A percentile compares a stretch with the other conserved stretches of the same genome.
These are phyloP conservation scores for Coreoperca whiteheadi DNA, from an alignment of 2,113 vertebrate genomes.

Conservation along the genomic window DNA sequence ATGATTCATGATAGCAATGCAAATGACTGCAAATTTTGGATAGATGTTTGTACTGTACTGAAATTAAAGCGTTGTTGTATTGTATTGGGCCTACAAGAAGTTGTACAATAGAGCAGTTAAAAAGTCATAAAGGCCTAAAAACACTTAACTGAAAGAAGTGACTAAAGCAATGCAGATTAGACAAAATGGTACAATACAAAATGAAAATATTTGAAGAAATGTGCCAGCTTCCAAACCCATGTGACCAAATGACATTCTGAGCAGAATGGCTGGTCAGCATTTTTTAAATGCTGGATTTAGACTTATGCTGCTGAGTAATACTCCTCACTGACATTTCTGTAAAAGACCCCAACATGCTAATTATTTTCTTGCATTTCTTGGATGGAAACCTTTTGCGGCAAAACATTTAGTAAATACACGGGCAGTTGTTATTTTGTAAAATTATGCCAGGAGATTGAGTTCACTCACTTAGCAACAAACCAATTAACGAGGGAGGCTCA, in stretches of 20 bases:
- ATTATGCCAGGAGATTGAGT: background rate
- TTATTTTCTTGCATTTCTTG: background rate
- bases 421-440: background rate
- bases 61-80: constrained; percentile 2
- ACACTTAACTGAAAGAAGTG: background rate
- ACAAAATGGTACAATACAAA: constrained; percentile 17
- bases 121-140: background rate
- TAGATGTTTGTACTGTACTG: constrained; percentile 10
- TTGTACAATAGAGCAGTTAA: background rate
- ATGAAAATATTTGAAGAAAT: constrained; percentile 14
- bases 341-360: background rate
- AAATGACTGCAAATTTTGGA: constrained; percentile 17
- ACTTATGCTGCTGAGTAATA: constrained; percentile 11
- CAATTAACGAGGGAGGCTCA: background rate
- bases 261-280: constrained; percentile 18
- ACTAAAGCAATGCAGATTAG: background rate
- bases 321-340: constrained; percentile 11
- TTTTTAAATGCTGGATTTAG: constrained; percentile 38
- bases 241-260: background rate
- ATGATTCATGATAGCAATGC: constrained; percentile 31
- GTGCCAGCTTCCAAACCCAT: background rate
- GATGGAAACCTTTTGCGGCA: background rate
- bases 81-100: background rate
- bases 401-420: background rate
- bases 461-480: background rate